Percentiles rank a stretch among this genome's conserved stretches.
These are phyloP conservation scores for Sminthopsis crassicaudata DNA, from an alignment of 2,113 vertebrate species.

Conservation along the genomic window DNA sequence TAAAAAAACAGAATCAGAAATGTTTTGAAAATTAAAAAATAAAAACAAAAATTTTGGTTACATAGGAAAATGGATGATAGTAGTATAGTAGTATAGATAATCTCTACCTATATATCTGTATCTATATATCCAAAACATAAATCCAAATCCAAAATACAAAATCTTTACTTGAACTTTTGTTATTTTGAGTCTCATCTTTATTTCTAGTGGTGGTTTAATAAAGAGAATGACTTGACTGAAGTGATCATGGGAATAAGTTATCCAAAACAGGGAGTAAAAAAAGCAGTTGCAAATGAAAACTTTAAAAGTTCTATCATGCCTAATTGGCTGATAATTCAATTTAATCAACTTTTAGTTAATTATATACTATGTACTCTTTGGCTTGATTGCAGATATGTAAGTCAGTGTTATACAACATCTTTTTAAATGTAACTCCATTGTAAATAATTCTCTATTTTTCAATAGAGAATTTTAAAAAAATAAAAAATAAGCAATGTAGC, in stretches of 20 bases:
- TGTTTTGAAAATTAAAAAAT: too few relatives aligned
- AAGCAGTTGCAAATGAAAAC: background rate
- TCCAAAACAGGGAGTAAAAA: background rate
- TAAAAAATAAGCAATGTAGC: background rate
- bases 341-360: background rate
- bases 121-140: too few relatives aligned
- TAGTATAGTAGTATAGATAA: background rate
- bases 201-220: background rate
- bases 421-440: background rate
- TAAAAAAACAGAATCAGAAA: too few relatives aligned
- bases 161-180: background rate
- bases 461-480: background rate
- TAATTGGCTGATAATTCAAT: background rate
- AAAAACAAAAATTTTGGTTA: too few relatives aligned
- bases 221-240: background rate
- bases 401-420: background rate
- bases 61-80: background rate
- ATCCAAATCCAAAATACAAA: background rate
- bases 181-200: background rate
- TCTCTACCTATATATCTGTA: background rate
- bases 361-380: background rate
- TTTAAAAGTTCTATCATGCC: background rate
- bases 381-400: background rate
- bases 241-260: background rate
- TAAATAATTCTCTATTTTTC: background rate